phyloP scores from a whole-genome alignment of 1,140 invertebrate species.

The Drosophila pseudoobscura region DNA sequence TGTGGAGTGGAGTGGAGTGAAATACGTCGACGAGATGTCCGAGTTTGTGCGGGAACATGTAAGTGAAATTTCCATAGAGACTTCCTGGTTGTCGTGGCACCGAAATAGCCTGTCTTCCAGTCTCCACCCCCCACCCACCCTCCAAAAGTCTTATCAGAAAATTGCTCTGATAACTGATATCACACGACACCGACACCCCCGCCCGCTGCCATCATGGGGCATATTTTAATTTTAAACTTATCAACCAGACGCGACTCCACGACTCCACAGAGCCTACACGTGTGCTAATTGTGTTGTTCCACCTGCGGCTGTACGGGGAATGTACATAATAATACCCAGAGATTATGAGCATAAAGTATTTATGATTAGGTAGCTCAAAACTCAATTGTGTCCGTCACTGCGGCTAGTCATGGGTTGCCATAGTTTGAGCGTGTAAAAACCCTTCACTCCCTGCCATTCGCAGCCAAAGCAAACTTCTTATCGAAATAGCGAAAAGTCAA shows the following conservation, averaged over 20 bases:
- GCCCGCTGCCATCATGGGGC: slow-evolving; percentile 26
- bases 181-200: slow-evolving; percentile 16
- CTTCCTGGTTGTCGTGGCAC: slow-evolving; percentile 45
- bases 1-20: slow-evolving; percentile 8
- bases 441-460: slow-evolving; percentile 6
- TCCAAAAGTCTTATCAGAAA: slow-evolving; percentile 46
- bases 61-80: slow-evolving; percentile 37
- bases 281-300: slow-evolving; percentile 34
- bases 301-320: neutral
- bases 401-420: no score
- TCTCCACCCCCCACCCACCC: slow-evolving; percentile 1
- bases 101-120: neutral
- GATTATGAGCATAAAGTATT: slow-evolving; percentile 34
- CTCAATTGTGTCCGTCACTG: slow-evolving; percentile 25
- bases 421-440: neutral
- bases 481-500: slow-evolving; percentile 22
- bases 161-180: slow-evolving; percentile 49
- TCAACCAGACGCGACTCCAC: slow-evolving; percentile 8
- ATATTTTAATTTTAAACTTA: slow-evolving; percentile 49
- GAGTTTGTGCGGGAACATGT: slow-evolving; percentile 73
- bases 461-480: slow-evolving; percentile 12
- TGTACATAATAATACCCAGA: slow-evolving; percentile 16
- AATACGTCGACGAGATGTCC: slow-evolving; percentile 47
- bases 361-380: slow-evolving; percentile 19
- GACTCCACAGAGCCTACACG: slow-evolving; percentile 14